A percentile compares a stretch with the other conserved stretches of the same genome.
Evolutionary conservation across 1,140 invertebrate species (phyloP).

Genomic region (Rhyzopertha dominica): DNA sequence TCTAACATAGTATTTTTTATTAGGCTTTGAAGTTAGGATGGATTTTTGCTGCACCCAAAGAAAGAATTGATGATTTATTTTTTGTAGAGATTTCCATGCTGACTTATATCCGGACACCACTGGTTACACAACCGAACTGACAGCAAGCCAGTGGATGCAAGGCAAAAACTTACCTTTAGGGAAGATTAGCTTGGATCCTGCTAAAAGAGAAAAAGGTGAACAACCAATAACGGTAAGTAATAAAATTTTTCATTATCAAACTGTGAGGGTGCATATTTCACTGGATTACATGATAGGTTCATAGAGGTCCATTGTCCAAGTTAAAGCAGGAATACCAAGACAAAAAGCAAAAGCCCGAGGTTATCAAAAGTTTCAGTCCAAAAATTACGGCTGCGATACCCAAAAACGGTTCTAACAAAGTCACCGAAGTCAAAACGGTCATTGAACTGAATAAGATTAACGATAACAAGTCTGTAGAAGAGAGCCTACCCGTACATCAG

Average conservation of each 20-base stretch:
- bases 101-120: slow-evolving; percentile 88
- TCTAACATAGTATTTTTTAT: no score
- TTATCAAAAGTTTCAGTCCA: slow-evolving; percentile 14
- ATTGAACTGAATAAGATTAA: slow-evolving; percentile 17
- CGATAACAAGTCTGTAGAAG: slow-evolving; percentile 28
- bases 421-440: slow-evolving; percentile 28
- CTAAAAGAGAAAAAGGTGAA: slow-evolving; percentile 56
- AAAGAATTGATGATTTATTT: slow-evolving; percentile 55
- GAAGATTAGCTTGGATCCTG: slow-evolving; percentile 76
- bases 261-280: slow-evolving; percentile 7
- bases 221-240: slow-evolving; percentile 56
- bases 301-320: slow-evolving; percentile 38
- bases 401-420: slow-evolving; percentile 27
- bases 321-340: slow-evolving; percentile 35
- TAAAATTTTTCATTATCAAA: slow-evolving; percentile 9
- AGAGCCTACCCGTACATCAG: no score
- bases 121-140: slow-evolving; percentile 69
- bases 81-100: slow-evolving; percentile 88
- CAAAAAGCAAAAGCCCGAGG: slow-evolving; percentile 17
- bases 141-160: slow-evolving; percentile 71
- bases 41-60: no score
- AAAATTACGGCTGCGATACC: slow-evolving; percentile 38
- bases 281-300: slow-evolving; percentile 34
- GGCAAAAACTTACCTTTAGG: slow-evolving; percentile 64
- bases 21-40: no score